Evolutionary conservation across 1,140 invertebrate genomes (phyloP), one percentile per base, ranked within the genome.

Genomic region (Aporrectodea caliginosa): DNA sequence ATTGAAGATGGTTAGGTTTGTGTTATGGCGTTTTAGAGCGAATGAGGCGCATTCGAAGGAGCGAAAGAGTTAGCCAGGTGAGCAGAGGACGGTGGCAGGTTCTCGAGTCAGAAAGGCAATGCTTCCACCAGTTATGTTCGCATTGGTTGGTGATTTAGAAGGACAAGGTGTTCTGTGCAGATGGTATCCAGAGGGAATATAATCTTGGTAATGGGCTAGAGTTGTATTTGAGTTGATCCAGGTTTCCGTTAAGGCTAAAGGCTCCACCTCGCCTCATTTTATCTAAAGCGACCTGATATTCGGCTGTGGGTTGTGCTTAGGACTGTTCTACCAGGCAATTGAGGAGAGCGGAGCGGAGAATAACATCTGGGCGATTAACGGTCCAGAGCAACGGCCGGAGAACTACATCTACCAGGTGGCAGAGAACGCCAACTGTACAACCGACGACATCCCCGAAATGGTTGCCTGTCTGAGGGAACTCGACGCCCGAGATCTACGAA

Each of bases 321-420:
- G 70, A 72, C 31, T 72, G 70, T 29, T 72, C 31, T n/a, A 72
- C 27, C 70, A 32, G n/a, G 70, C 6, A 72, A 72, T 72, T 27
- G 70, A 27, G 32, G n/a, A 72, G 27, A 72, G 70, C 70, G 70
- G 70, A 29, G 6, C n/a, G 2, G 70, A 27, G 2, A 2, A 29
- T 2, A 29, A 27, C 31, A 14, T 32, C 31, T 72, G 70, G 70
- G 14, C 70, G 27, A 6, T 72, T 27, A 29, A 72, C 70, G 2
- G 27, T 27, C 70, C 70, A 27, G n/a, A 27, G 27, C 31, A 29
- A 29, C 6, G 14, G 6, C 70, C n/a, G n/a, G 32, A 72, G 70
- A 27, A 27, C 14, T 29, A 72, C n/a, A n/a, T 32, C 31, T 27
- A 72, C n/a, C n/a, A 72, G 70, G n/a, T 72, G 70, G 70, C 70